Evolutionary conservation across 2,797 vertebrate genomes (phyloP).

Genomic region (Cephalopachus bancanus): DNA sequence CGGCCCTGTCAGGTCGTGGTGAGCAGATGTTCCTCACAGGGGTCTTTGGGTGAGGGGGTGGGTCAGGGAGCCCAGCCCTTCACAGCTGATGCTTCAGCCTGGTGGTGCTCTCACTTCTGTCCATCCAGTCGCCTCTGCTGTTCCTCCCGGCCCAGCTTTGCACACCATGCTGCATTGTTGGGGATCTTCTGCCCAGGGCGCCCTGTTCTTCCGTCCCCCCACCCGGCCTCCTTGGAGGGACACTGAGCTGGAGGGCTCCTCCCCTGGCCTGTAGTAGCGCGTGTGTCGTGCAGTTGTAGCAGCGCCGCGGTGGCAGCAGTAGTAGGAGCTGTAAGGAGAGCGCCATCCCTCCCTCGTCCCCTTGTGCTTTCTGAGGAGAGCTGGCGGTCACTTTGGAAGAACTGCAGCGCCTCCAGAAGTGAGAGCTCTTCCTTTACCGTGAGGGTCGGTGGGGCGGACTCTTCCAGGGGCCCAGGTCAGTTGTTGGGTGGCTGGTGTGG

Average conservation of each 20-base stretch:
- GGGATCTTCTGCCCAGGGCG: background rate
- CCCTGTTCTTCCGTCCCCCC: background rate
- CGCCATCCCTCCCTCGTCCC: background rate
- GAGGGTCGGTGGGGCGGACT: too few species aligned
- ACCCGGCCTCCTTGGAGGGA: background rate
- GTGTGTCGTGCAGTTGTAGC: slow-evolving; percentile 43
- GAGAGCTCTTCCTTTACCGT: background rate
- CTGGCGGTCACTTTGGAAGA: background rate
- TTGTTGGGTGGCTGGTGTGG: too few species aligned
- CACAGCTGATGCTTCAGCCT: slow-evolving; percentile 38
- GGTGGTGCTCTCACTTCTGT: rapidly evolving
- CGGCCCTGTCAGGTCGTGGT: too few species aligned
- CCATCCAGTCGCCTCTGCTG: too few species aligned
- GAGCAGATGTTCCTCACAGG: background rate
- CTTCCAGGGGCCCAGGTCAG: too few species aligned
- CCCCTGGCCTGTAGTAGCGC: background rate
- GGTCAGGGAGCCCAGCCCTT: background rate
- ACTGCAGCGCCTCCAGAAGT: background rate
- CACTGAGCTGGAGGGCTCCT: background rate
- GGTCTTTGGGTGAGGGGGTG: background rate
- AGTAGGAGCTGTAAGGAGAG: background rate
- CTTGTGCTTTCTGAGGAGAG: background rate
- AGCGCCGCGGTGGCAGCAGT: background rate
- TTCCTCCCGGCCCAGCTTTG: background rate
- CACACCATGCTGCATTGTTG: background rate